Evolutionary conservation across 2,888 invertebrate species (phyloP).

Genomic region (Mycalesis mineus): DNA sequence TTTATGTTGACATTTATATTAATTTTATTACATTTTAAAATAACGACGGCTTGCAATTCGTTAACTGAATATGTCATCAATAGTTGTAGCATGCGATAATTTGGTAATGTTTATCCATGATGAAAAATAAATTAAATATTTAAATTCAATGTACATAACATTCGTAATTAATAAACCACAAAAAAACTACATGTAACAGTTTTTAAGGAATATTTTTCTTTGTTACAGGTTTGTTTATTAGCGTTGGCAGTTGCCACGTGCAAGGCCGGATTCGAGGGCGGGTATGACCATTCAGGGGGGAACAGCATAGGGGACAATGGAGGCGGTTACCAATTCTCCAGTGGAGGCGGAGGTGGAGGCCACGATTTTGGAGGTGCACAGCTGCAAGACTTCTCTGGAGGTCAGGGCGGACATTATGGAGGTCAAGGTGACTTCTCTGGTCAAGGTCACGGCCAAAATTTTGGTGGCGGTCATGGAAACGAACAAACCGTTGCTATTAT

Average conservation of each 20-base stretch:
- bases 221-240: conserved; percentile 63
- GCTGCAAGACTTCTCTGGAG: conserved; percentile 32
- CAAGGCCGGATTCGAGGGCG: conserved; percentile 53
- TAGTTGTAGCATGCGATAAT: no score
- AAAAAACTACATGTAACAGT: no score
- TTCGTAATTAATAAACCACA: no score
- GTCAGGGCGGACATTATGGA: conserved; percentile 32
- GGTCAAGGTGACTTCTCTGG: conserved; percentile 37
- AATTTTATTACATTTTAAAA: background rate
- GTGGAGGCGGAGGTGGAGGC: conserved; percentile 24
- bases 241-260: conserved; percentile 64
- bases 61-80: no score
- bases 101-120: no score
- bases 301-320: conserved; percentile 32
- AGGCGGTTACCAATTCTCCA: conserved; percentile 33
- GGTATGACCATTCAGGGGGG: conserved; percentile 37
- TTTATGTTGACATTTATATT: background rate
- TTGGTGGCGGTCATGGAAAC: conserved; percentile 38
- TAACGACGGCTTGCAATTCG: no score
- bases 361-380: conserved; percentile 40
- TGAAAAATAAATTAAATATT: no score
- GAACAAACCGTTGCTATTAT: conserved; percentile 37
- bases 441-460: conserved; percentile 35
- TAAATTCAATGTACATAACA: no score
- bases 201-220: conserved; percentile 18